Percentiles rank a stretch among this genome's conserved stretches.
Evolutionary conservation across 2,113 vertebrate species (phyloP).

Genomic region (Hassar affinis): DNA sequence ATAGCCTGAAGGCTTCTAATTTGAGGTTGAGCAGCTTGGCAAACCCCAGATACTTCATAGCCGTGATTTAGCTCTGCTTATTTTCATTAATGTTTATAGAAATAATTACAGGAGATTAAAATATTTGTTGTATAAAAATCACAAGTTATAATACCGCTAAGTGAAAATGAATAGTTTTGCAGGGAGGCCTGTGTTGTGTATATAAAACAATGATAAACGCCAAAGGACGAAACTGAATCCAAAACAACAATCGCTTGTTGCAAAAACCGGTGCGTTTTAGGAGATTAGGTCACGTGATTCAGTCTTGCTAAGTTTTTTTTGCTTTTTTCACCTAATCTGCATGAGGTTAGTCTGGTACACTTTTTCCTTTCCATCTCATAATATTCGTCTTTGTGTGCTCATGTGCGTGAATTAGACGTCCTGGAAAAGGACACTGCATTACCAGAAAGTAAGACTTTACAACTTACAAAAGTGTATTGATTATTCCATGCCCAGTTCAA

Average conservation of each 20-base stretch:
- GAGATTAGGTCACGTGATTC: neutral
- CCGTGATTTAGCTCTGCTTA: neutral
- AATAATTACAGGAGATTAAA: constrained; percentile 7
- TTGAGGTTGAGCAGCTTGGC: constrained; percentile 23
- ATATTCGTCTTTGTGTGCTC: too few species aligned
- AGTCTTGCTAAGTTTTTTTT: neutral
- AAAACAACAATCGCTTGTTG: neutral
- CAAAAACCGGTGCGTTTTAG: neutral
- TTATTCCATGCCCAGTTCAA: neutral
- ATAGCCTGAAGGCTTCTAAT: constrained; percentile 43
- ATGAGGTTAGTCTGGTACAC: neutral
- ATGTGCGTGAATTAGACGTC: too few species aligned
- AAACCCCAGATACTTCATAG: constrained; percentile 2
- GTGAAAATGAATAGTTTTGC: neutral
- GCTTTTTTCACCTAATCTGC: too few species aligned
- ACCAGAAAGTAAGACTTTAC: neutral
- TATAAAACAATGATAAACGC: neutral
- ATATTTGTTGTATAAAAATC: neutral
- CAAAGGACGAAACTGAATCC: neutral
- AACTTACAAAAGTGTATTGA: neutral
- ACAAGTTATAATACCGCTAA: neutral
- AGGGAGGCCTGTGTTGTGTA: neutral
- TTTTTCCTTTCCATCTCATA: too few species aligned
- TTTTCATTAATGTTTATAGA: constrained; percentile 25
- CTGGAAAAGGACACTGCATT: neutral